Percentiles rank a stretch among this genome's conserved stretches.
Conservation (phyloP, 2,888 invertebrate species). For the Oxyscelio sp. region DNA sequence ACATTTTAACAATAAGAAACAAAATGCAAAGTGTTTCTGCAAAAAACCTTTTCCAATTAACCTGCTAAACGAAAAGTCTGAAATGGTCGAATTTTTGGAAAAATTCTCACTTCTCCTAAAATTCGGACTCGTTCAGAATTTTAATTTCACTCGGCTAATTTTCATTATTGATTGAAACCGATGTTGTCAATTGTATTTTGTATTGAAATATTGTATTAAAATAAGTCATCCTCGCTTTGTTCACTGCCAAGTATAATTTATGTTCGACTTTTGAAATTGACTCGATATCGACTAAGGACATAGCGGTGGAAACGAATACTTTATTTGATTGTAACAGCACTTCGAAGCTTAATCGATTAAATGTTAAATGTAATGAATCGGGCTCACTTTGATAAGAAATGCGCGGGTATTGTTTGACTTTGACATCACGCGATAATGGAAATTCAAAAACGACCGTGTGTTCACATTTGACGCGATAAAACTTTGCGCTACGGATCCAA, state of each 20-base stretch:
- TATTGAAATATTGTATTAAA: too few species aligned
- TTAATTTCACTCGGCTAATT: too few species aligned
- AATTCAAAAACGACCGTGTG: slow-evolving; percentile 43
- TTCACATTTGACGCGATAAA: slow-evolving; percentile 41
- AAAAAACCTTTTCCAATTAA: too few species aligned
- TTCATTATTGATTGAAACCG: too few species aligned
- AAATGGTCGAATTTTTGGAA: too few species aligned
- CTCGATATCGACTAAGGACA: slow-evolving; percentile 29
- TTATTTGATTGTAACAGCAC: slow-evolving; percentile 1
- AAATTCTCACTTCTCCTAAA: too few species aligned
- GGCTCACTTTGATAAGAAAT: slow-evolving; percentile 23
- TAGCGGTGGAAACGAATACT: slow-evolving; percentile 7
- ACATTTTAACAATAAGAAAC: too few species aligned
- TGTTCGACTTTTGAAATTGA: background rate
- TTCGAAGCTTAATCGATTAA: slow-evolving; percentile 32
- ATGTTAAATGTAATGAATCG: slow-evolving; percentile 38
- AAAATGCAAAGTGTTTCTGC: too few species aligned
- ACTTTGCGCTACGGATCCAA: slow-evolving; percentile 29
- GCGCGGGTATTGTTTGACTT: slow-evolving; percentile 15
- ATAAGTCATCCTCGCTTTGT: too few species aligned
- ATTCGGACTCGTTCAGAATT: too few species aligned
- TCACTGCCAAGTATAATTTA: background rate
- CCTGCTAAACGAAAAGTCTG: too few species aligned
- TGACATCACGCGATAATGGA: slow-evolving; percentile 17
- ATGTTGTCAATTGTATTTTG: too few species aligned